Base-by-base conservation (phyloP, 2,113 vertebrate genomes). In the Octodon degus region DNA sequence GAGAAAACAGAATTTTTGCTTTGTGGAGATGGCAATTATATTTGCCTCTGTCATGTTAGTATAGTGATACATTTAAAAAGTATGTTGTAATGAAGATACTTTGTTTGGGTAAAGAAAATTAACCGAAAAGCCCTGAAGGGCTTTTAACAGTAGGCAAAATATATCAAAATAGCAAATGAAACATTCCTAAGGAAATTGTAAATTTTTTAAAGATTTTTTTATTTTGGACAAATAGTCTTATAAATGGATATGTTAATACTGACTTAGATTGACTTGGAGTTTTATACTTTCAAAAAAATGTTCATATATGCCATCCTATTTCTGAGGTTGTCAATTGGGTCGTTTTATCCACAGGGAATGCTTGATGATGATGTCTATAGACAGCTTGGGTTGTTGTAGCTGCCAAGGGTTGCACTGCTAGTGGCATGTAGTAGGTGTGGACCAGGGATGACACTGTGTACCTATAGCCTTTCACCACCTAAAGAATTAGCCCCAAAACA, bases 91-190 rank as follows among this genome's bases (percentile, higher is more conserved):
- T 96, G 88, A 97, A 93, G 77, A 94, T 96, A 79, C 93, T 95
- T 96, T 94, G 84, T 93, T 96, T 92, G 77, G 47, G 65, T 96
- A 88, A 96, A 96, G 90, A 93, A 92, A 95, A 93, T 94, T 88
- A 88, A 90, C 72, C 70, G 47, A 89, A 95, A 96, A 96, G 47
- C 58, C 80, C 72, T 83, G 13, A 60, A 79, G 65, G 65, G 19
- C 40, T 95, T 97, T 96, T 95, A 92, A 96, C 95, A 62, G 60
- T 91, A 89, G 82, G 37, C 76, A 96, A 79, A 89, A 85, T 86
- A 82, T 50, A 80, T 95, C 88, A 95, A 98, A 95, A 97, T 90
- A 96, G 87, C 94, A 96, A 96, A 95, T 81, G 86, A 96, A 96
- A 83, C 95, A 96, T 97, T 97, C 92, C 74, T 92, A 93, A 76